Evolutionary conservation across 2,797 vertebrate species (phyloP).

Genomic region (Nyctibius grandis): DNA sequence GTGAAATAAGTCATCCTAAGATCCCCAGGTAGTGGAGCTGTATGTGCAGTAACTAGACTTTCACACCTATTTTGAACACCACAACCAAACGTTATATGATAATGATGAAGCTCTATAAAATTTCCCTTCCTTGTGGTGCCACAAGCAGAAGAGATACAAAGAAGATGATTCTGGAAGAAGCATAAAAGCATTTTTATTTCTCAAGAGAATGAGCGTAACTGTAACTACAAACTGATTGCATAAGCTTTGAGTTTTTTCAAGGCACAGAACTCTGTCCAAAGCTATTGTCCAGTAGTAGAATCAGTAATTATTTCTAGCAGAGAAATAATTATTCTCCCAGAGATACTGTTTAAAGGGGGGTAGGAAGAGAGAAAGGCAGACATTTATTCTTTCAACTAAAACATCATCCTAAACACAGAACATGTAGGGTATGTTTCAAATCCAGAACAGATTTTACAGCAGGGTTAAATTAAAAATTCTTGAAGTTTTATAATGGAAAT

Average conservation of each 20-base stretch:
- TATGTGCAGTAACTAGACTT: background rate
- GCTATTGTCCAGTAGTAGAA: background rate
- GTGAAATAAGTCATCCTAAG: background rate
- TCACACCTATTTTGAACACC: background rate
- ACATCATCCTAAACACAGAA: background rate
- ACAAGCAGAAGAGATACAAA: background rate
- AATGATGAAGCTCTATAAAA: background rate
- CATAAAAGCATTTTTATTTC: background rate
- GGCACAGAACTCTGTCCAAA: background rate
- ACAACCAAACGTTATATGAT: background rate
- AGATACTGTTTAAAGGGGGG: background rate
- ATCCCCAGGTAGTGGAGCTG: background rate
- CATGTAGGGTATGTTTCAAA: background rate
- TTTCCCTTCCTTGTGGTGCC: background rate
- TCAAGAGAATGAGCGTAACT: background rate
- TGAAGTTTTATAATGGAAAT: background rate
- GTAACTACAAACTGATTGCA: background rate
- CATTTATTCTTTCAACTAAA: background rate
- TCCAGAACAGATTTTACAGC: constrained; percentile 26
- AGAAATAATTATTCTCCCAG: background rate
- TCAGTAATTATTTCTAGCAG: background rate
- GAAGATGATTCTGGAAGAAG: background rate
- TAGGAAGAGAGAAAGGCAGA: background rate
- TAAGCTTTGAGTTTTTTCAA: background rate
- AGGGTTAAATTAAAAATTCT: constrained; percentile 31